phyloP scores from a whole-genome alignment of 2,888 invertebrate genomes.

The Carpatolechia fugitivella region DNA sequence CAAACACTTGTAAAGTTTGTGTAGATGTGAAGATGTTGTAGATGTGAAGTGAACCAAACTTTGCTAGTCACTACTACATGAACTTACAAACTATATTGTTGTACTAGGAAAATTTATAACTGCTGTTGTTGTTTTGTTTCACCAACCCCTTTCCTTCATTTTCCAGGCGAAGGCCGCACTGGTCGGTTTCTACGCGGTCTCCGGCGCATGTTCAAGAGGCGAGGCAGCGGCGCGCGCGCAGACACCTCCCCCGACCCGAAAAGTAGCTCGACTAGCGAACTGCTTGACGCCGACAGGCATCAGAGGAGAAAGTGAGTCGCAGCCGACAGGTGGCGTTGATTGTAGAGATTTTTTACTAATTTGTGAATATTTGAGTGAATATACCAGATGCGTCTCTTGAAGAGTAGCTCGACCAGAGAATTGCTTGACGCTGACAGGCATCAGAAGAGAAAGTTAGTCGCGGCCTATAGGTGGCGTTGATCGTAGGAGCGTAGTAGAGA shows the following conservation, averaged over 20 bases:
- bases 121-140: no score
- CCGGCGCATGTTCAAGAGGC: constrained; percentile 84
- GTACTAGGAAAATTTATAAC: no score
- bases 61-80: no score
- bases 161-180: constrained; percentile 74
- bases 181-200: constrained; percentile 84
- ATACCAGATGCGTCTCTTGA: no score
- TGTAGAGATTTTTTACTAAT: no score
- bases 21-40: no score
- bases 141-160: not conserved
- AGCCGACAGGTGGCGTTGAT: not conserved
- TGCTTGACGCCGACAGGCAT: constrained; percentile 81
- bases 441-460: constrained; percentile 75
- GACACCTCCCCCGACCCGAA: constrained; percentile 75
- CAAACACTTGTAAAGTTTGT: no score
- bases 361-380: no score
- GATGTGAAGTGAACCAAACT: no score
- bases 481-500: no score
- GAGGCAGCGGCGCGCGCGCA: constrained; percentile 61
- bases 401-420: constrained; percentile 73
- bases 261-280: constrained; percentile 83
- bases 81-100: no score
- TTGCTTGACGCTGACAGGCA: constrained; percentile 82
- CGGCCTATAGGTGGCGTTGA: not conserved
- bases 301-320: constrained; percentile 75